Evolutionary conservation across 2,797 vertebrate genomes (phyloP), one percentile per base, ranked within the genome.

Genomic region (Scleropages formosus): DNA sequence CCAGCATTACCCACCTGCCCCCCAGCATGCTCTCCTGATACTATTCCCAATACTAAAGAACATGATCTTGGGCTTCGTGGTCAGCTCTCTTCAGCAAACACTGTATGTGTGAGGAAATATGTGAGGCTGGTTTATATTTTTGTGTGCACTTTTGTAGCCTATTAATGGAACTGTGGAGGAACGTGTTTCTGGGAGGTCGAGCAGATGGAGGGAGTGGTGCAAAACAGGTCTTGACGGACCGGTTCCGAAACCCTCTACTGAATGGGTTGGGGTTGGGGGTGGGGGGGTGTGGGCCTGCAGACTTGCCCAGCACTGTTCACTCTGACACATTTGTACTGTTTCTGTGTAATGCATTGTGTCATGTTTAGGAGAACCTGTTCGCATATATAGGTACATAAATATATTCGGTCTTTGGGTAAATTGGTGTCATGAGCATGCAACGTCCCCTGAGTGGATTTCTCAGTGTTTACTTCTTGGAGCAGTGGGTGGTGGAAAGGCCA

Each of bases 381-480:
- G 53, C 51, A 53, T 53, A 69, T 71, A 10, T 47, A 15, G 24
- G 26, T 71, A 15, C 53, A 53, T 39, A 39, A 58, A 27, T 59
- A 72, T 59, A 27, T 58, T 13, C 39, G 39, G 27, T 31, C 70
- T 72, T 59, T 22, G 26, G 53, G 59, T 27, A 10, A 72, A 15
- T 31, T 13, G 15, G 18, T 58, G 26, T 58, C 1, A 22, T 72
- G 13, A 6, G 72, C 44, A 63, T 73, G 63, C 61, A 58, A 49
- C 75, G 39, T 67, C 58, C 61, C 22, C n/a, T 73, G 58, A 69
- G 65, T 69, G 53, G 26, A 49, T 53, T 58, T 58, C 18, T 58
- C 18, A 13, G 53, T 59, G 27, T 72, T 47, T 18, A 59, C 60
- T 72, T 60, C 22, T 53, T 8, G 59, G 9, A 72, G 53, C 13